Evolutionary conservation across 2,888 invertebrate species (phyloP), one percentile per base, ranked within the genome.

Genomic region (Timema podura): DNA sequence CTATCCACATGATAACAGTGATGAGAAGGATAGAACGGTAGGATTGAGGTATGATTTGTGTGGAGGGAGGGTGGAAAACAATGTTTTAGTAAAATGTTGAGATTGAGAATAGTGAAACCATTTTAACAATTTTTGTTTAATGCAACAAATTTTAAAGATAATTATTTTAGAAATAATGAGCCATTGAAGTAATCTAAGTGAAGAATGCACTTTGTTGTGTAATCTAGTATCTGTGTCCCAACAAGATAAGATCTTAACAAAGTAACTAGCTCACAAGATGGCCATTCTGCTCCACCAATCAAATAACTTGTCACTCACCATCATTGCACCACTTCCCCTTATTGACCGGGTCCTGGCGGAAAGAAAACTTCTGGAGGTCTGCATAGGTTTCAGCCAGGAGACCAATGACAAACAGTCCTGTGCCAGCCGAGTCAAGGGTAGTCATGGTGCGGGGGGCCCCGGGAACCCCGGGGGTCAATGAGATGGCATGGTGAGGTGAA

Each of bases 321-420:
- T 92, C 93, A 79, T 95, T 93, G 80, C 96, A 96, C 91, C 95
- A 96, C 81, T 91, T 92, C 48, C 95, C 95, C 80, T 92, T 91
- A 80, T 96, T 96, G 0, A 86, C 86, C 0, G 94, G 92, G 80
- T 96, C 93, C 78, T 93, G 92, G 74, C 93, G 88, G 80, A 96
- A 96, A 0, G 91, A 89, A 77, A 95, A 95, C 80, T 96, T 96
- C 78, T 96, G 96, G 67, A 95, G 83, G 83, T 96, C 96, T 0
- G 96, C 95, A 76, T 95, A 91, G 0, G 94, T 93, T 83, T 96
- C 96, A 16, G 91, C 91, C 65, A 95, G 79, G 65, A 96, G 83
- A 8, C 96, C 96, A 64, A 91, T 86, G n/a, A 92, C 86, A 78
- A 95, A 96, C 75, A 95, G 84, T 3, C 91, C 89, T 0, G 92